Conservation (phyloP, 2,113 vertebrate species). For the Cyprinodon variegatus region DNA sequence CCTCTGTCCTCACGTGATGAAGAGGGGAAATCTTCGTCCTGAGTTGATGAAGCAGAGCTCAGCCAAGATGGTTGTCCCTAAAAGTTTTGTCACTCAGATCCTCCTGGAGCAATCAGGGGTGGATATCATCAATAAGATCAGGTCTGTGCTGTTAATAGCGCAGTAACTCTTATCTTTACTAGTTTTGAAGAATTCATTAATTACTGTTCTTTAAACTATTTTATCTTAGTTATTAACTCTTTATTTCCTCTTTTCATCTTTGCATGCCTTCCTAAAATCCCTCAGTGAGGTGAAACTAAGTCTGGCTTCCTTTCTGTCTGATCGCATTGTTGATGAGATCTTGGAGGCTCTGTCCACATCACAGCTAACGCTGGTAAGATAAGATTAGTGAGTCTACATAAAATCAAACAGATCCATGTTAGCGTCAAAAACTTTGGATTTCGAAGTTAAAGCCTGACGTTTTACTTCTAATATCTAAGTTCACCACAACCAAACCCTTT, state of each 20-base stretch:
- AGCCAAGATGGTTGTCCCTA: conserved; percentile 90
- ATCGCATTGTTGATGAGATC: conserved; percentile 96
- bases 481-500: neutral
- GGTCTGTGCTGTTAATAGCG: conserved; percentile 69
- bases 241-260: neutral
- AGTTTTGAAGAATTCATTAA: neutral
- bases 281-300: conserved; percentile 93
- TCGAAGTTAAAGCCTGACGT: neutral
- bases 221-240: neutral
- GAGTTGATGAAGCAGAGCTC: conserved; percentile 91
- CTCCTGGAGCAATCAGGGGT: conserved; percentile 95
- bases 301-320: conserved; percentile 95
- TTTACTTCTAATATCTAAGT: neutral
- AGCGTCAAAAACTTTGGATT: neutral
- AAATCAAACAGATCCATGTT: neutral
- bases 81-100: conserved; percentile 92
- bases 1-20: conserved; percentile 94
- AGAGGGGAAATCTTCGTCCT: conserved; percentile 85
- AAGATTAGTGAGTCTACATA: neutral
- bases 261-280: neutral
- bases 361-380: conserved; percentile 89
- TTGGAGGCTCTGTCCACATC: conserved; percentile 90
- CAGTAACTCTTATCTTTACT: neutral
- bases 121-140: conserved; percentile 98
- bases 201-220: neutral